Base-by-base conservation (phyloP, 2,797 vertebrate species). In the Pampus argenteus region DNA sequence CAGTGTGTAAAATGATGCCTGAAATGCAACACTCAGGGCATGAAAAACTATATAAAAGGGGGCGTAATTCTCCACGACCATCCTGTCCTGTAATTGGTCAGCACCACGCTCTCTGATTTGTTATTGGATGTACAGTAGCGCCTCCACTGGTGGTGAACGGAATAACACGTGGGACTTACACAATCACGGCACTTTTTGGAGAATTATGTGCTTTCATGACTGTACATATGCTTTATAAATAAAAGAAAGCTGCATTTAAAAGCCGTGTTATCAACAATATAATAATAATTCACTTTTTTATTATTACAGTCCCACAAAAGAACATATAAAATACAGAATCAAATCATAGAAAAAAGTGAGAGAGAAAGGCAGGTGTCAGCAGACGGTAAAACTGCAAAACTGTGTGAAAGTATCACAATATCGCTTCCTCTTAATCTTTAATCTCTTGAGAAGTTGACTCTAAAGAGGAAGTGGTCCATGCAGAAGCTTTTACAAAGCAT, bases 71-170 rank as follows among this genome's bases (percentile, higher is more conserved):
- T 1, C 6, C 1, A 5, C 9, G 6, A 25, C 2, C n/a, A 66
- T 36, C 5, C 18, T 71, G 57, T 6, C 14, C 17, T 83, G 23
- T 81, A 79, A 91, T 90, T 92, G 86, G 91, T 61, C 64, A 60
- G 1, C 14, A n/a, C 15, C 40, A 20, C 29, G 6, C 9, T 38
- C 10, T 0, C 29, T 57, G 20, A 23, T 47, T 20, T 78, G 1
- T 75, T 61, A 86, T 86, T 89, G 87, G 85, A 31, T 49, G 31
- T 44, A 72, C 57, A 36, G 40, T 59, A 76, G 73, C 52, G 70
- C 65, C 77, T 61, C 77, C 60, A 58, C 55, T 83, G 86, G 57
- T 57, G 74, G 62, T 28, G 6, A 9, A 17, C 55, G 50, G 29
- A 34, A 62, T 44, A 52, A 31, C 47, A 54, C 5, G 8, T 17